These are phyloP conservation scores for Notocelia uddmanniana DNA, from an alignment of 2,888 invertebrate species.

Conservation along the genomic window DNA sequence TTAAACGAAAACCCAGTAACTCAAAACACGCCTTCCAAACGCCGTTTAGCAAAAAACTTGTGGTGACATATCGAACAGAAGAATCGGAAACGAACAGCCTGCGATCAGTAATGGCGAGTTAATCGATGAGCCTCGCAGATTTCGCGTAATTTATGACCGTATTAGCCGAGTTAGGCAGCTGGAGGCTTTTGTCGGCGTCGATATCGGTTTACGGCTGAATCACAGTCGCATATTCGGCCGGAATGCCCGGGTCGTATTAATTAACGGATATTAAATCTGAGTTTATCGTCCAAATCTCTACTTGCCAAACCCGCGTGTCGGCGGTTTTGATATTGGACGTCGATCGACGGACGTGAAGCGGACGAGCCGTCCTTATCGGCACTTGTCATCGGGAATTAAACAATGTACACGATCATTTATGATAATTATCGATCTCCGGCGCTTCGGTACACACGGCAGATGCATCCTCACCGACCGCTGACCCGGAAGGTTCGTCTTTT, in stretches of 20 bases:
- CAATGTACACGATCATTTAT: slow-evolving; percentile 80
- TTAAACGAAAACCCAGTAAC: slow-evolving; percentile 53
- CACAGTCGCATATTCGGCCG: slow-evolving; percentile 78
- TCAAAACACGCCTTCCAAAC: slow-evolving; percentile 47
- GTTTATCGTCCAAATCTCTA: slow-evolving; percentile 83
- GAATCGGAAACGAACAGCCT: slow-evolving; percentile 31
- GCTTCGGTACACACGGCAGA: slow-evolving; percentile 52
- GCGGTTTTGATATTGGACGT: slow-evolving; percentile 73
- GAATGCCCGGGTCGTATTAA: slow-evolving; percentile 83
- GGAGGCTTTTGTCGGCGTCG: slow-evolving; percentile 78
- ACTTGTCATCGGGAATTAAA: slow-evolving; percentile 81
- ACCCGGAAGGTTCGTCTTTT: slow-evolving; percentile 54
- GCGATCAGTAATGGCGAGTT: slow-evolving; percentile 57
- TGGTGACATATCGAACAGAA: slow-evolving; percentile 36
- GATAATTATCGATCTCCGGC: slow-evolving; percentile 69
- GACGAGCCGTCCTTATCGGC: slow-evolving; percentile 73
- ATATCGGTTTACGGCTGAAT: slow-evolving; percentile 78
- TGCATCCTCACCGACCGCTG: slow-evolving; percentile 53
- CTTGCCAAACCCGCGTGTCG: slow-evolving; percentile 82
- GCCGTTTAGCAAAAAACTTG: slow-evolving; percentile 49
- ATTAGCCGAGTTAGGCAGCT: slow-evolving; percentile 80
- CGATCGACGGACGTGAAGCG: slow-evolving; percentile 67
- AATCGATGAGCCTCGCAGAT: slow-evolving; percentile 75
- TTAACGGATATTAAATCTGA: slow-evolving; percentile 85
- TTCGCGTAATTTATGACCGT: slow-evolving; percentile 84